These are phyloP conservation scores for Antedon mediterranea DNA, from an alignment of 53 echinoderm and acorn worm genomes.

Conservation along the genomic window DNA sequence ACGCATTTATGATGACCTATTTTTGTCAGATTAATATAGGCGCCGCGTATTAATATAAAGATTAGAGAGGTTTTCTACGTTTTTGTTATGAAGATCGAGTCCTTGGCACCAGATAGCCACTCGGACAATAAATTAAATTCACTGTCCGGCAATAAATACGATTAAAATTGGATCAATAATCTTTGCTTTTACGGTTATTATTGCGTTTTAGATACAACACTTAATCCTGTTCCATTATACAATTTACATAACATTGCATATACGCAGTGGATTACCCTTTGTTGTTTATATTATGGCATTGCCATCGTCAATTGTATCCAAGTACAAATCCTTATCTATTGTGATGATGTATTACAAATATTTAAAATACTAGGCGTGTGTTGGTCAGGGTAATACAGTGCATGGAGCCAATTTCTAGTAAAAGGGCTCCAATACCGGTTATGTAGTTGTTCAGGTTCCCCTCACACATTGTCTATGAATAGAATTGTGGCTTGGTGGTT, in stretches of 20 bases:
- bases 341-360: too few relatives aligned
- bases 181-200: not conserved
- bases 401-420: too few relatives aligned
- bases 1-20: not conserved
- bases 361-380: too few relatives aligned
- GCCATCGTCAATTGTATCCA: too few relatives aligned
- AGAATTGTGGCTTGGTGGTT: too few relatives aligned
- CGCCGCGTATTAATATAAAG: not conserved
- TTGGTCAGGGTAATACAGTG: too few relatives aligned
- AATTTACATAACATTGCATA: slow-evolving; percentile 1
- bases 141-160: not conserved
- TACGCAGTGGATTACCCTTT: not conserved
- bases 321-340: too few relatives aligned
- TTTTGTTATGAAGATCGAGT: not conserved
- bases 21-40: not conserved
- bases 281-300: not conserved
- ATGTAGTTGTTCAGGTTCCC: too few relatives aligned
- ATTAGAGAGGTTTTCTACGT: not conserved
- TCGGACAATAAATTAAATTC: not conserved
- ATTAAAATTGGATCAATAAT: too few relatives aligned
- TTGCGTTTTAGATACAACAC: not conserved
- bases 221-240: not conserved
- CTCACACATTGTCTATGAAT: too few relatives aligned
- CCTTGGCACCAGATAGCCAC: not conserved
- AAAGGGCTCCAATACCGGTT: too few relatives aligned